phyloP scores from a whole-genome alignment of 2,113 vertebrate genomes.

The Corythornis vintsioides region DNA sequence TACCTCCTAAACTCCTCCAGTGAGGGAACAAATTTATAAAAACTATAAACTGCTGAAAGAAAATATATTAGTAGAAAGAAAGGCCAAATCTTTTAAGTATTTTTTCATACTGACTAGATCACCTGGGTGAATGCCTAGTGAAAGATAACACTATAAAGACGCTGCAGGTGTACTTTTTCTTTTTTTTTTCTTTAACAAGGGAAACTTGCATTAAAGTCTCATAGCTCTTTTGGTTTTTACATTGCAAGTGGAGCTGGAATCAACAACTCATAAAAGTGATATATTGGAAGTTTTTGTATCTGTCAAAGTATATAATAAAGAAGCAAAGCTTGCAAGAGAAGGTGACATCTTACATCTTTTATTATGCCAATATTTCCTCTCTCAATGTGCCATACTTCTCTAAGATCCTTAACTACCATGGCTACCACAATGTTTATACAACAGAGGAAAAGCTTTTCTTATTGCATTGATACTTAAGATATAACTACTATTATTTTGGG shows the following conservation, averaged over 20 bases:
- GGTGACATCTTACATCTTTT: not conserved
- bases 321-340: not conserved
- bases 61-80: not conserved
- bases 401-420: not conserved
- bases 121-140: not conserved
- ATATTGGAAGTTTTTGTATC: not conserved
- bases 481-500: not conserved
- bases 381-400: not conserved
- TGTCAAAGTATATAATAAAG: not conserved
- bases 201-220: not conserved
- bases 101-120: not conserved
- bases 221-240: not conserved
- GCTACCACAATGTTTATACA: constrained; percentile 9
- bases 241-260: not conserved
- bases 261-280: not conserved
- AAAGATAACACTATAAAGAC: not conserved
- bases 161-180: not conserved
- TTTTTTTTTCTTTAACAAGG: not conserved
- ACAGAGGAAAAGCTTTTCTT: not conserved
- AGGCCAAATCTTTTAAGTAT: not conserved
- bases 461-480: not conserved
- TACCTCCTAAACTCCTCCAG: not conserved
- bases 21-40: not conserved
- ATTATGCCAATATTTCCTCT: not conserved
- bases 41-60: not conserved